Evolutionary conservation across 1,140 invertebrate genomes (phyloP).

Genomic region (Drosophila triauraria): DNA sequence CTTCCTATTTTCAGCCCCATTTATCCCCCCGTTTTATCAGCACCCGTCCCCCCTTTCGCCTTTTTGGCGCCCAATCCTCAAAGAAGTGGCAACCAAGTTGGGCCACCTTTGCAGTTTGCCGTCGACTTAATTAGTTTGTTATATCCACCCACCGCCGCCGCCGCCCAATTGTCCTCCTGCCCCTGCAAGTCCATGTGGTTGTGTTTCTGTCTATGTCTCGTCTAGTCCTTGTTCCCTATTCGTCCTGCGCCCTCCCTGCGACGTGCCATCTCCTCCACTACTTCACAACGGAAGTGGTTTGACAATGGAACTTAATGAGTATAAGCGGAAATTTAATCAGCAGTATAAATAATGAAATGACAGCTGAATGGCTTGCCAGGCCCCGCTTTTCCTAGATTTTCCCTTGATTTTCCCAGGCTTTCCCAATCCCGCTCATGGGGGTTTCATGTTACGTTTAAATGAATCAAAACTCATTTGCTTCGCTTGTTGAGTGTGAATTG

Average conservation of each 20-base stretch:
- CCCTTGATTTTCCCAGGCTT: background rate
- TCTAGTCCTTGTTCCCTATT: constrained; percentile 36
- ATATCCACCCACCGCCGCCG: constrained; percentile 47
- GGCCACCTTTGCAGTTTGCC: constrained; percentile 54
- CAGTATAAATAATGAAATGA: constrained; percentile 83
- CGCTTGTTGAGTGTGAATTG: constrained; percentile 60
- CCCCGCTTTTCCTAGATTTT: constrained; percentile 5
- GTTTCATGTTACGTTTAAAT: constrained; percentile 58
- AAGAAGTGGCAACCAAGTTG: constrained; percentile 50
- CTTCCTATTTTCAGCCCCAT: background rate
- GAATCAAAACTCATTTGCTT: constrained; percentile 75
- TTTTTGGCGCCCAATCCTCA: constrained; percentile 9
- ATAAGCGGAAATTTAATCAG: constrained; percentile 83
- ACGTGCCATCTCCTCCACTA: constrained; percentile 6
- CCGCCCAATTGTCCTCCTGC: background rate
- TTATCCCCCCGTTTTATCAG: background rate
- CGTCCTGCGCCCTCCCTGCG: background rate
- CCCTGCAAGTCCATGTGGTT: constrained; percentile 32
- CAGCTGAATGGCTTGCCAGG: constrained; percentile 68
- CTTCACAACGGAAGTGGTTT: constrained; percentile 70
- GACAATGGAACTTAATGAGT: constrained; percentile 82
- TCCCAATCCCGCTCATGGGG: background rate
- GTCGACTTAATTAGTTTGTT: constrained; percentile 82
- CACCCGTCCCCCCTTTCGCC: background rate
- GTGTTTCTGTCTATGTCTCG: constrained; percentile 53